Conservation (phyloP, 1,140 invertebrate genomes). For the Drosophila oshimai region DNA sequence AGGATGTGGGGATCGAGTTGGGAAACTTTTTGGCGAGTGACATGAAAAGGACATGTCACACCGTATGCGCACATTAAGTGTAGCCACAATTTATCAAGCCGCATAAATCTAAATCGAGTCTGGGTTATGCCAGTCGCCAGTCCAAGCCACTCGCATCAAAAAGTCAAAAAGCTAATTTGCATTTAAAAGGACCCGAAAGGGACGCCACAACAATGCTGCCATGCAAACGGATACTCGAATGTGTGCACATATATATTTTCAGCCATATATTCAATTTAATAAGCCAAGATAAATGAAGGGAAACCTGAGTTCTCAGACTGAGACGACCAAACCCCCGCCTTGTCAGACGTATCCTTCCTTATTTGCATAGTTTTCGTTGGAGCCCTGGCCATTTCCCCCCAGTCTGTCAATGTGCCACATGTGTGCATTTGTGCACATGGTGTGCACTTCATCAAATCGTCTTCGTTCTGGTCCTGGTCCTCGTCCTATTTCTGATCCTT, state of each 20-base stretch:
- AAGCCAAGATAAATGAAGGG: slow-evolving; percentile 73
- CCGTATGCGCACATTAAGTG: slow-evolving; percentile 80
- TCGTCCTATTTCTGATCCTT: slow-evolving; percentile 29
- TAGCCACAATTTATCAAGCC: slow-evolving; percentile 80
- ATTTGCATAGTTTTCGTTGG: slow-evolving; percentile 70
- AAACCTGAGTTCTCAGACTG: slow-evolving; percentile 15
- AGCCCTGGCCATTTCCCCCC: slow-evolving; percentile 53
- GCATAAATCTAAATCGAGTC: slow-evolving; percentile 80
- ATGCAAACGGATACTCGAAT: slow-evolving; percentile 30
- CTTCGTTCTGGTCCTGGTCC: slow-evolving; percentile 17
- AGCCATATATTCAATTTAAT: slow-evolving; percentile 79
- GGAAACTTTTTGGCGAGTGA: slow-evolving; percentile 72
- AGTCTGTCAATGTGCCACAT: slow-evolving; percentile 61
- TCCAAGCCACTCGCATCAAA: slow-evolving; percentile 55
- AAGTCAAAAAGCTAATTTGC: slow-evolving; percentile 81
- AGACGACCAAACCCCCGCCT: slow-evolving; percentile 18
- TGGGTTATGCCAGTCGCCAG: slow-evolving; percentile 30
- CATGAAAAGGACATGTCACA: slow-evolving; percentile 80
- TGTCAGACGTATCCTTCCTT: slow-evolving; percentile 53
- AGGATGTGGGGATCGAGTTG: slow-evolving; percentile 2
- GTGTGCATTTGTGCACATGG: slow-evolving; percentile 31
- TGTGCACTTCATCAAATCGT: slow-evolving; percentile 71
- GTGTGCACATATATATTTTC: slow-evolving; percentile 42
- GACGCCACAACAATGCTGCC: slow-evolving; percentile 54
- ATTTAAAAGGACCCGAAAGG: slow-evolving; percentile 71